phyloP scores from a whole-genome alignment of 2,888 invertebrate species.

The Epinotia ramella region DNA sequence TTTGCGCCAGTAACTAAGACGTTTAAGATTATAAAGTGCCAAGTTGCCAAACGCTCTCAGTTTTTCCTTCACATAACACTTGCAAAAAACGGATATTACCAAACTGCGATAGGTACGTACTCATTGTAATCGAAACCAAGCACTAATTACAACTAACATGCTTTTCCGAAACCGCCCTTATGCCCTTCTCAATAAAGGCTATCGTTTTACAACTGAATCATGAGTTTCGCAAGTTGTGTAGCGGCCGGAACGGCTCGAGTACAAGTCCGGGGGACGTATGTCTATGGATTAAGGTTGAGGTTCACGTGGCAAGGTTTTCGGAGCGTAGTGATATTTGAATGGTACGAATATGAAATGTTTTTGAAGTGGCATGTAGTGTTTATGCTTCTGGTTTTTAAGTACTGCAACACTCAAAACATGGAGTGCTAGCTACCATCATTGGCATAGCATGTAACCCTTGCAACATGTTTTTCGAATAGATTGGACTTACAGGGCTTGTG shows the following conservation, averaged over 20 bases:
- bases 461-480: neutral
- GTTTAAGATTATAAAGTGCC: conserved; percentile 21
- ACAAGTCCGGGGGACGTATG: conserved; percentile 10
- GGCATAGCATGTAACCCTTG: neutral
- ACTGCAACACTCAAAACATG: conserved; percentile 3
- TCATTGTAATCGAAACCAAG: conserved; percentile 66
- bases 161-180: conserved; percentile 29
- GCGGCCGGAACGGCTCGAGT: conserved; percentile 37
- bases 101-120: conserved; percentile 55
- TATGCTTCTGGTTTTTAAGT: conserved; percentile 34
- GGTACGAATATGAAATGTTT: conserved; percentile 28
- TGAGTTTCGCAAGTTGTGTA: conserved; percentile 40
- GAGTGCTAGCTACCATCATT: neutral
- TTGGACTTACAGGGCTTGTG: neutral
- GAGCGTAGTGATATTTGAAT: conserved; percentile 23
- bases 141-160: conserved; percentile 55
- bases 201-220: neutral
- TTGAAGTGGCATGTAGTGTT: neutral
- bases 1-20: conserved; percentile 10
- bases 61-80: conserved; percentile 38
- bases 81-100: conserved; percentile 63
- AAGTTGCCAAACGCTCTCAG: conserved; percentile 28
- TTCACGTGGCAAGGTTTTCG: conserved; percentile 33
- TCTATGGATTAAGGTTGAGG: neutral
- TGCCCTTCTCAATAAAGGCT: conserved; percentile 9